Evolutionary conservation across 2,888 invertebrate genomes (phyloP), one percentile per base, ranked within the genome.

Genomic region (Agrotis puta): DNA sequence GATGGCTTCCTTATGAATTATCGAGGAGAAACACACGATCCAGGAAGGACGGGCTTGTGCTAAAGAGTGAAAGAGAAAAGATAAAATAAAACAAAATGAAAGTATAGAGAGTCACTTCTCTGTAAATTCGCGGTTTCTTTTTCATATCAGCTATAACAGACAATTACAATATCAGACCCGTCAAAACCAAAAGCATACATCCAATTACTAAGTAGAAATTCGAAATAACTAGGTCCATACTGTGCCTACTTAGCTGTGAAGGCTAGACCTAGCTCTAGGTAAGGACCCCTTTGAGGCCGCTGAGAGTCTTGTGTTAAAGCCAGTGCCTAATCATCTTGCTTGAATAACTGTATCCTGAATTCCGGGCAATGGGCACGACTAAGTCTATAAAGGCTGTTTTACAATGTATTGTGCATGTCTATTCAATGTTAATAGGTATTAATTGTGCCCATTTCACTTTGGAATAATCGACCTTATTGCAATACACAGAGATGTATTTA

Each of bases 261-360:
- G n/a, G n/a, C 20, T 18, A 61, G 24, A 59, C 11, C 43, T 48
- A 51, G 50, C 33, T 61, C 22, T 48, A n/a, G 45, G n/a, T 57
- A 33, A 61, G 68, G 45, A 63, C 16, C 14, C 63, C 70, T 79
- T 79, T 79, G 76, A 70, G 47, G n/a, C 33, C 22, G 43, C 33
- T 59, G 59, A 66, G 64, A 79, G 56, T 24, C 56, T 50, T 75
- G 59, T 75, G 64, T 63, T 79, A 51, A 59, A 74, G 48, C 62
- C 62, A 69, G 67, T 47, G 22, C 20, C 65, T 68, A 59, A 76
- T 67, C 64, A 68, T 64, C 62, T 54, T 65, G 59, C 65, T 73
- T 70, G 65, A 66, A 73, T 73, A 61, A 70, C 50, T 68, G 56
- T 72, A 70, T 65, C 9, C 62, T 54, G 54, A 62, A 59, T 70